Base-by-base conservation (phyloP, 2,888 invertebrate genomes). In the Nomada flava region DNA sequence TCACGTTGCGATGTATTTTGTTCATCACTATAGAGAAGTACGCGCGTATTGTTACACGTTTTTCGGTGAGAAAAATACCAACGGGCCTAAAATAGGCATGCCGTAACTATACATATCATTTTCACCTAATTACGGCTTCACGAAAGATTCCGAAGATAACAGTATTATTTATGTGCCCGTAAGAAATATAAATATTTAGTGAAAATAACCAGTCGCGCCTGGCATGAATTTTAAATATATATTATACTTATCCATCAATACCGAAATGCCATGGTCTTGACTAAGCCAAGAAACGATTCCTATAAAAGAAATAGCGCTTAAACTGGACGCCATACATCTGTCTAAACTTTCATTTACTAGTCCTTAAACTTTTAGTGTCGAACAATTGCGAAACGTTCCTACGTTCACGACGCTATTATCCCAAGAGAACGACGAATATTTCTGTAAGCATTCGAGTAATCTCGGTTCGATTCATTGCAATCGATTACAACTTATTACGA, bases 391-490 rank as follows among this genome's bases (percentile, higher is more conserved):
- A 29, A 57, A 57, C 47, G 9, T 42, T 36, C 29, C 15, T 50
- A 36, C 57, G 68, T 68, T 79, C 53, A 64, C n/a, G 59, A 70
- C 15, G 44, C 57, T 23, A 20, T 59, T 9, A 26, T 72, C 20
- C 29, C 29, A 44, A 44, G 69, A 29, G 69, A 63, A n/a, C 52
- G 36, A 65, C 50, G 53, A 26, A 52, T 36, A 15, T 36, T 20
- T 52, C 7, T 18, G 15, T 9, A 52, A 18, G 2, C 47, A 47
- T 59, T 69, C 47, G 53, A 69, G 13, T n/a, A 26, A 59, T 72
- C 63, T 3, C 11, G 18, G 1, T 26, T 42, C 29, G 26, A 13
- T 63, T 72, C 10, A 18, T 53, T 23, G 23, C 20, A 57, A 65
- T 23, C 64, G 50, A 29, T 65, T 47, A 15, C 11, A 15, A 62